Percentiles rank a stretch among this genome's conserved stretches.
Evolutionary conservation across 1,140 invertebrate species (phyloP).

Genomic region (Ostrea denselamellosa): DNA sequence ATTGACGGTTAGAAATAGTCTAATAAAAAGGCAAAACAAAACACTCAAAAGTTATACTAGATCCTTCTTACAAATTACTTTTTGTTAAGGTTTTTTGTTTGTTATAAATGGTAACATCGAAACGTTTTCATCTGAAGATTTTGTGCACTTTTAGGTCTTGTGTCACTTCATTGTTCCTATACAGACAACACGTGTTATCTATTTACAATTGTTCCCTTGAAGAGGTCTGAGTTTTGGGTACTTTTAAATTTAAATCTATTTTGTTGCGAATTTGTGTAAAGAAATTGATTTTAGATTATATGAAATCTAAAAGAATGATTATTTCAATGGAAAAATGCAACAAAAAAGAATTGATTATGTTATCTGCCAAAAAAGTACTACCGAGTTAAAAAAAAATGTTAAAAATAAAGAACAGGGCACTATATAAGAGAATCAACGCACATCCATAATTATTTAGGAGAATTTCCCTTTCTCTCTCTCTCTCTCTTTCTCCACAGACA

Average conservation of each 20-base stretch:
- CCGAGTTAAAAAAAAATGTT: neutral
- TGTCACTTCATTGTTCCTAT: neutral
- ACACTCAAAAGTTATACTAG: neutral
- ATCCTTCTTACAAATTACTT: neutral
- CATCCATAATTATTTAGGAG: neutral
- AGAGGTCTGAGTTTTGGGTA: neutral
- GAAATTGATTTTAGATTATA: neutral
- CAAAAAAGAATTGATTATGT: neutral
- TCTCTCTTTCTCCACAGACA: neutral
- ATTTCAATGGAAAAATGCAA: neutral
- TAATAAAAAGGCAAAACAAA: neutral
- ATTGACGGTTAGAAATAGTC: neutral
- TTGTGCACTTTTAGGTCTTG: neutral
- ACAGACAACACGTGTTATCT: neutral
- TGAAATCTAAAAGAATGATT: neutral
- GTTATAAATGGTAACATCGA: neutral
- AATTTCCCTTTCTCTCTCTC: no score
- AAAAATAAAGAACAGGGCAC: neutral
- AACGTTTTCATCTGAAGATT: neutral
- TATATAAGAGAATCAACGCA: neutral
- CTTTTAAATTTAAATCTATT: neutral
- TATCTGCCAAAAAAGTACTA: neutral
- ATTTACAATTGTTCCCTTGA: neutral
- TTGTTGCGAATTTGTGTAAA: neutral
- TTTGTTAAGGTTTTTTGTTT: constrained; percentile 6